Evolutionary conservation across 2,888 invertebrate species (phyloP).

Genomic region (Iselma pallidipennis): DNA sequence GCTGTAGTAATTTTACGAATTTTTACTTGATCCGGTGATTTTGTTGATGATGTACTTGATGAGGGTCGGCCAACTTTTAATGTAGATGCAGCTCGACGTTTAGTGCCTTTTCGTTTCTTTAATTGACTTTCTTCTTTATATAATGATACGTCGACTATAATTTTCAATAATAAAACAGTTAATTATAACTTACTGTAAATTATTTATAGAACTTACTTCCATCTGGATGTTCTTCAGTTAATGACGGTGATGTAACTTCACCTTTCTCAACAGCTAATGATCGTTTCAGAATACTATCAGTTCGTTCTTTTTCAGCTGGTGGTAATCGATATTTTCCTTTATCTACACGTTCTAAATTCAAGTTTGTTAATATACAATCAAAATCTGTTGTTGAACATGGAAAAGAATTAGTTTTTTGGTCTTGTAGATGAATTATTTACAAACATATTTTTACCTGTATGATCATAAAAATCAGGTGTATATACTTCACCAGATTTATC

Average conservation of each 20-base stretch:
- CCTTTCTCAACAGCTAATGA: slow-evolving; percentile 82
- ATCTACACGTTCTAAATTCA: slow-evolving; percentile 74
- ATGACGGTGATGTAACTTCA: slow-evolving; percentile 59
- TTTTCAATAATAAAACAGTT: slow-evolving; percentile 7
- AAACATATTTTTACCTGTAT: slow-evolving; percentile 67
- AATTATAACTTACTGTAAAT: background rate
- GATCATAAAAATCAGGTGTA: slow-evolving; percentile 88
- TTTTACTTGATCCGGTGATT: slow-evolving; percentile 43
- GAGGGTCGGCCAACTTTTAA: slow-evolving; percentile 22
- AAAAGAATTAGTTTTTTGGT: background rate
- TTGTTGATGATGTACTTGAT: slow-evolving; percentile 30
- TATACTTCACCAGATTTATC: slow-evolving; percentile 72
- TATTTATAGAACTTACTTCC: slow-evolving; percentile 67
- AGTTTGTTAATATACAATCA: slow-evolving; percentile 86
- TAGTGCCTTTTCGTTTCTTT: slow-evolving; percentile 54
- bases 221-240: slow-evolving; percentile 83
- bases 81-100: slow-evolving; percentile 45
- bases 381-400: slow-evolving; percentile 64
- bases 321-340: slow-evolving; percentile 73
- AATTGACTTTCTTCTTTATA: slow-evolving; percentile 84
- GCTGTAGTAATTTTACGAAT: slow-evolving; percentile 41
- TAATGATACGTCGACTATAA: slow-evolving; percentile 79
- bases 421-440: background rate
- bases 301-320: slow-evolving; percentile 74
- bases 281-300: slow-evolving; percentile 80